Evolutionary conservation across 2,888 invertebrate genomes (phyloP).

Genomic region (Drosophila affinis): DNA sequence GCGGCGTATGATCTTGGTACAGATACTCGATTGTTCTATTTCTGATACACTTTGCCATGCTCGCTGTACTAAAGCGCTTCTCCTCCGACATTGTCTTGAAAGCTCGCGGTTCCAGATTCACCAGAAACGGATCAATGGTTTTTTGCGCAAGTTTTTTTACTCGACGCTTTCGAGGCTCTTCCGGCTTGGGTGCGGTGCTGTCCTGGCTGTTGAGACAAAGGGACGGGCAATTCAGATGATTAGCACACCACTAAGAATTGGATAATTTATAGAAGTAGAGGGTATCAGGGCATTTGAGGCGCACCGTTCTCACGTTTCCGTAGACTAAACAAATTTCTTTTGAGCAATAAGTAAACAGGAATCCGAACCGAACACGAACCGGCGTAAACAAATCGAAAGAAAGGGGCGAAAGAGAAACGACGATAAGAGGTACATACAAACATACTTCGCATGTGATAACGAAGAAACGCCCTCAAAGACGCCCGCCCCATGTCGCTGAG

Average conservation of each 20-base stretch:
- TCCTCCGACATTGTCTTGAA: slow-evolving; percentile 69
- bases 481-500: not conserved
- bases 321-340: not conserved
- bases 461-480: too few species aligned
- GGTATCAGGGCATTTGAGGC: not conserved
- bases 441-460: slow-evolving; percentile 6
- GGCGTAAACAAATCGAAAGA: slow-evolving; percentile 19
- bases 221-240: not conserved
- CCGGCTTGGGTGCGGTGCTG: slow-evolving; percentile 19
- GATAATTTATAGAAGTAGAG: not conserved
- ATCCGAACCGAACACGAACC: slow-evolving; percentile 7
- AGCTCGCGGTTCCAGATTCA: slow-evolving; percentile 69
- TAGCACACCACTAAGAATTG: not conserved
- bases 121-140: slow-evolving; percentile 72
- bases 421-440: slow-evolving; percentile 33
- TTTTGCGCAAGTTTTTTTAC: slow-evolving; percentile 65
- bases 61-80: slow-evolving; percentile 66
- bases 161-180: slow-evolving; percentile 63
- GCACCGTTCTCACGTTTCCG: not conserved
- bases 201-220: not conserved
- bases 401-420: slow-evolving; percentile 3
- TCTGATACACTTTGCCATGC: slow-evolving; percentile 39
- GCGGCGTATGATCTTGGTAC: slow-evolving; percentile 76
- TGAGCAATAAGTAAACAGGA: not conserved
- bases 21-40: slow-evolving; percentile 58